These are phyloP conservation scores for Andrena minutula DNA, from an alignment of 2,888 invertebrate genomes.

Conservation along the genomic window DNA sequence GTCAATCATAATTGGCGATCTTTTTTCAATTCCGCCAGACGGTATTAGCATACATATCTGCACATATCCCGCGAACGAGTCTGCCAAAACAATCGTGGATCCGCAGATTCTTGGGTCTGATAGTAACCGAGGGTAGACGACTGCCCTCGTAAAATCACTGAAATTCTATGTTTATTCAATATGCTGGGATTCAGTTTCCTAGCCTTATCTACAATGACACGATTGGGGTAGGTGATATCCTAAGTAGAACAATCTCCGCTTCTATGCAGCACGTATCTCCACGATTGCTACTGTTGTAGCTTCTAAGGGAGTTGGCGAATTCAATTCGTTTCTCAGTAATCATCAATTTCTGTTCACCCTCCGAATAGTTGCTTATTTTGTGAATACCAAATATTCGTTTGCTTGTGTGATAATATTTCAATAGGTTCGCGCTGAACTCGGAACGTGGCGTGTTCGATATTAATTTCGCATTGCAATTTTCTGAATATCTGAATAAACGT, in stretches of 20 bases:
- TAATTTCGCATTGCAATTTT: too few species aligned
- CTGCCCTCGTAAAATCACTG: conserved; percentile 83
- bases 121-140: conserved; percentile 70
- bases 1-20: conserved; percentile 84
- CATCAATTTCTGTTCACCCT: not conserved
- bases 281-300: not conserved
- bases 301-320: conserved; percentile 4
- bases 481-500: not conserved
- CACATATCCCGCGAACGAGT: conserved; percentile 46
- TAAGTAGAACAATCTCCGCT: conserved; percentile 47
- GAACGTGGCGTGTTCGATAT: too few species aligned
- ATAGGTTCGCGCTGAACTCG: too few species aligned
- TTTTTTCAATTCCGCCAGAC: conserved; percentile 82
- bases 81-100: conserved; percentile 72
- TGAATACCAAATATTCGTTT: too few species aligned
- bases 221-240: conserved; percentile 40
- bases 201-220: conserved; percentile 48
- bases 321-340: conserved; percentile 4
- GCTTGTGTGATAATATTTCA: too few species aligned
- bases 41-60: conserved; percentile 83
- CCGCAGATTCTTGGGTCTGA: conserved; percentile 74
- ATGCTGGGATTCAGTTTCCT: conserved; percentile 68
- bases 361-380: too few species aligned
- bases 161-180: conserved; percentile 85
- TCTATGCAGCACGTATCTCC: conserved; percentile 52